phyloP scores from a whole-genome alignment of 1,140 invertebrate species.

The Hyles euphorbiae region DNA sequence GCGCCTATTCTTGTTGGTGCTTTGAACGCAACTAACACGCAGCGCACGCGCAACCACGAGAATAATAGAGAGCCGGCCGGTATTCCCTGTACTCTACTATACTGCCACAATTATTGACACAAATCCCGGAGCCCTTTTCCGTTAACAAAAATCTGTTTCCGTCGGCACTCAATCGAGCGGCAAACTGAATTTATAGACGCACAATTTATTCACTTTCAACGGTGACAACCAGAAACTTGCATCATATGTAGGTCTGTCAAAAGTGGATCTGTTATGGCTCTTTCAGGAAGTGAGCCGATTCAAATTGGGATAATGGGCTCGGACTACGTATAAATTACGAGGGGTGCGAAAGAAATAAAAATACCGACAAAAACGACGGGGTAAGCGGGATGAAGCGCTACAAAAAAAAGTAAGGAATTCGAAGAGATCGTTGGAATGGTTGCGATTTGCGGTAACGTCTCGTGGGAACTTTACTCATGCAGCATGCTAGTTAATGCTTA shows the following conservation, averaged over 20 bases:
- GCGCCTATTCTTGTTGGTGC: conserved; percentile 64
- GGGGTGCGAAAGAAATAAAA: conserved; percentile 47
- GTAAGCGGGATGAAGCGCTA: conserved; percentile 38
- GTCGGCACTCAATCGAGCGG: conserved; percentile 1
- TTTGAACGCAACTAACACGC: conserved; percentile 59
- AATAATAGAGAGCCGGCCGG: conserved; percentile 27
- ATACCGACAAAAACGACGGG: conserved; percentile 17
- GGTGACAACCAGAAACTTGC: too few species aligned
- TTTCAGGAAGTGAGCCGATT: conserved; percentile 42
- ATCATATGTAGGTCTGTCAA: background rate
- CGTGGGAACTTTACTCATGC: background rate
- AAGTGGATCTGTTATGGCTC: conserved; percentile 2
- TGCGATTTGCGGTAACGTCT: conserved; percentile 12
- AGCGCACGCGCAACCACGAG: conserved; percentile 54
- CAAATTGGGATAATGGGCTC: conserved; percentile 34
- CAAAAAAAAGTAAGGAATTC: conserved; percentile 45
- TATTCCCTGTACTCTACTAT: background rate
- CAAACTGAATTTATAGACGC: background rate
- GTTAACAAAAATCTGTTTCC: background rate
- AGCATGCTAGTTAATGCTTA: too few species aligned
- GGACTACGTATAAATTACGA: conserved; percentile 56
- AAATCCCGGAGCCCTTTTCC: conserved; percentile 1
- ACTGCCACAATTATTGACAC: conserved; percentile 4
- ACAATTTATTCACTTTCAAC: too few species aligned
- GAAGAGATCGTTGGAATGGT: conserved; percentile 24